These are phyloP conservation scores for Diachasma alloeum DNA, from an alignment of 1,140 invertebrate species.

Conservation along the genomic window DNA sequence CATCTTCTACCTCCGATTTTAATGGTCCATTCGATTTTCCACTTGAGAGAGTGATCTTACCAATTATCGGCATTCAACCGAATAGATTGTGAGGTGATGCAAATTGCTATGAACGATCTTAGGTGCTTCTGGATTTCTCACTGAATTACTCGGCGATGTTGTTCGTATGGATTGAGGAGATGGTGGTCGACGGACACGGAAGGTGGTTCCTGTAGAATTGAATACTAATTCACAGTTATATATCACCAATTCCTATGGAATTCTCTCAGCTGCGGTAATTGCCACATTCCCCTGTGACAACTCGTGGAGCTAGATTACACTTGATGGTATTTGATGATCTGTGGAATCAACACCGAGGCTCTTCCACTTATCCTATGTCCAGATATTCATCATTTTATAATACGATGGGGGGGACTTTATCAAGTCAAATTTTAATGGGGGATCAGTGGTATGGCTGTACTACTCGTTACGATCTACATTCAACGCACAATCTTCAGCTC, in stretches of 20 bases:
- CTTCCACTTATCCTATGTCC: neutral
- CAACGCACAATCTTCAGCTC: neutral
- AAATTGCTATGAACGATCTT: neutral
- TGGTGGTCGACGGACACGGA: neutral
- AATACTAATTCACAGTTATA: neutral
- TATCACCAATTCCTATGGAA: neutral
- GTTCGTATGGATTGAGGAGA: neutral
- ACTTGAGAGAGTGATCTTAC: neutral
- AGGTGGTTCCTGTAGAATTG: neutral
- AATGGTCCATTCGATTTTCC: slow-evolving; percentile 9
- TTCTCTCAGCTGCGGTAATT: neutral
- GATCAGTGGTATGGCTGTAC: neutral
- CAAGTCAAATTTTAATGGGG: neutral
- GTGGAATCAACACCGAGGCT: neutral
- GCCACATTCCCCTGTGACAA: neutral
- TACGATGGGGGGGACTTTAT: neutral
- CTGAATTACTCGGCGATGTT: neutral
- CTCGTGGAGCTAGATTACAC: neutral
- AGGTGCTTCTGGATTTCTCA: neutral
- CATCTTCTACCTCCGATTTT: neutral
- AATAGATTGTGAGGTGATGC: slow-evolving; percentile 5
- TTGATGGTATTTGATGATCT: neutral
- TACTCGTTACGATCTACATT: neutral
- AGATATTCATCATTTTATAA: no score
- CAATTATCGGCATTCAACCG: neutral